phyloP scores from a whole-genome alignment of 2,888 invertebrate species.

The Buathra laborator region DNA sequence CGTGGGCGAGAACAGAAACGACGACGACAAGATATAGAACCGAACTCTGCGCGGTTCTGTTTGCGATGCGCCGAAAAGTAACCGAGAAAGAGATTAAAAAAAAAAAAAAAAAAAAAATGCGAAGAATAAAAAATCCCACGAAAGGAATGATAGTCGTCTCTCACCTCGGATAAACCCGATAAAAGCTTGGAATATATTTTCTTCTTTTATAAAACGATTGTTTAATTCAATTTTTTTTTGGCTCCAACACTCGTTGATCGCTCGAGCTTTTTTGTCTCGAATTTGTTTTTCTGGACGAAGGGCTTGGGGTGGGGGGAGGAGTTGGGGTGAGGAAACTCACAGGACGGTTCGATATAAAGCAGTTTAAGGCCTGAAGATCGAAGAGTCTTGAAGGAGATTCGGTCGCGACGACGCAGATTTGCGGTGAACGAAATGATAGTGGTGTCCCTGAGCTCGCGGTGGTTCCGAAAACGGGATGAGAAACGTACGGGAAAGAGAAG shows the following conservation, averaged over 20 bases:
- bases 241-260: constrained; percentile 11
- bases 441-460: constrained; percentile 17
- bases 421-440: constrained; percentile 35
- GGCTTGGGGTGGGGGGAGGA: too few species aligned
- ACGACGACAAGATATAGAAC: constrained; percentile 35
- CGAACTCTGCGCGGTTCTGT: constrained; percentile 33
- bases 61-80: constrained; percentile 25
- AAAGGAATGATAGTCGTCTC: constrained; percentile 18
- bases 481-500: constrained; percentile 48
- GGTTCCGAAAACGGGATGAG: constrained; percentile 50
- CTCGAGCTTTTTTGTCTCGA: background rate
- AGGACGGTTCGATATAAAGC: constrained; percentile 4
- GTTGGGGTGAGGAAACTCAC: background rate
- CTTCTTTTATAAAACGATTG: constrained; percentile 21
- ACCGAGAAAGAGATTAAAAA: constrained; percentile 25
- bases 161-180: constrained; percentile 38
- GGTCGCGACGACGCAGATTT: background rate
- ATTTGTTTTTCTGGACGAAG: background rate
- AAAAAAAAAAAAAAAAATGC: constrained; percentile 24
- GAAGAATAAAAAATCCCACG: constrained; percentile 12
- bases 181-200: constrained; percentile 45
- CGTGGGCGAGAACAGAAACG: constrained; percentile 12
- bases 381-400: background rate
- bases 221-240: constrained; percentile 1
- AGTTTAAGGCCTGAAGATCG: background rate